phyloP scores from a whole-genome alignment of 2,888 invertebrate genomes.

The Zaprionus obscuricornis region DNA sequence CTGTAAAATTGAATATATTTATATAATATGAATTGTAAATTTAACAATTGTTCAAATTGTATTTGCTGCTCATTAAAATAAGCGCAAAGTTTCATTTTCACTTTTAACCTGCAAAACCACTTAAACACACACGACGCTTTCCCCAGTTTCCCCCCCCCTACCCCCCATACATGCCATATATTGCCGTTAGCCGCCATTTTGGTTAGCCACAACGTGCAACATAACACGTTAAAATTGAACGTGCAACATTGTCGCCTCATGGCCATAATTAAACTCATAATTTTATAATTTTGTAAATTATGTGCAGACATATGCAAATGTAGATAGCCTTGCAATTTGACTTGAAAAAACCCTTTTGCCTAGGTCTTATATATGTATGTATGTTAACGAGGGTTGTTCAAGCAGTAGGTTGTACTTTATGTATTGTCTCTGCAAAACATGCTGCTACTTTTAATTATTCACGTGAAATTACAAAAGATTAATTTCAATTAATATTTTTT shows the following conservation, averaged over 20 bases:
- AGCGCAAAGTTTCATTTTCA: too few species aligned
- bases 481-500: too few species aligned
- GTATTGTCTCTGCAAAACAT: too few species aligned
- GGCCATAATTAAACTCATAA: constrained; percentile 72
- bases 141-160: constrained; percentile 17
- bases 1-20: constrained; percentile 28
- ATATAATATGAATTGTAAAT: constrained; percentile 67
- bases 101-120: constrained; percentile 65
- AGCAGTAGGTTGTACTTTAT: too few species aligned
- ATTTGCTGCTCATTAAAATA: constrained; percentile 70
- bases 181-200: constrained; percentile 49
- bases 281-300: constrained; percentile 59
- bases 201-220: constrained; percentile 53
- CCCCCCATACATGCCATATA: background rate
- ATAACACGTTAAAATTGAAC: constrained; percentile 33
- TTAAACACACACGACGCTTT: constrained; percentile 52
- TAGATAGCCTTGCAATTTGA: constrained; percentile 26
- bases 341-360: constrained; percentile 20
- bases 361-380: too few species aligned
- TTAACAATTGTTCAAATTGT: constrained; percentile 68
- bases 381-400: too few species aligned
- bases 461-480: too few species aligned
- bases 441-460: too few species aligned
- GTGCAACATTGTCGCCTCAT: constrained; percentile 41
- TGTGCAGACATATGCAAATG: constrained; percentile 66